phyloP scores from a whole-genome alignment of 2,113 vertebrate species.

The Argyrosomus japonicus region DNA sequence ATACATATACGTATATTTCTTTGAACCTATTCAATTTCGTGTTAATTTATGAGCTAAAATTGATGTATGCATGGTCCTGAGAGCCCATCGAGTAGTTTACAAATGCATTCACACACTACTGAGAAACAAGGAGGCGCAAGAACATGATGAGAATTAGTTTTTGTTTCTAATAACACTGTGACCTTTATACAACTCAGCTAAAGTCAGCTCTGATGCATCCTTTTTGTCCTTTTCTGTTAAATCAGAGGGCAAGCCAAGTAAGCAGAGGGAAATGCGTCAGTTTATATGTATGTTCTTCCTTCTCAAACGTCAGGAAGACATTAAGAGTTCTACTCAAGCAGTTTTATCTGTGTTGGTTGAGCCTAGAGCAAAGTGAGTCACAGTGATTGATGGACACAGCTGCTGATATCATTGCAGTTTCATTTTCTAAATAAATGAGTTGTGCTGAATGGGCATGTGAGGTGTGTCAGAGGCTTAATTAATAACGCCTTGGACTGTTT shows the following conservation, averaged over 20 bases:
- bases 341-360: not conserved
- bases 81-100: not conserved
- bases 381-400: not conserved
- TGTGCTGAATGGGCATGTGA: not conserved
- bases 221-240: not conserved
- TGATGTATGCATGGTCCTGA: not conserved
- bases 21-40: not conserved
- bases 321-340: conserved; percentile 5
- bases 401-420: not conserved
- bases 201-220: conserved; percentile 18
- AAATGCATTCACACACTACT: not conserved
- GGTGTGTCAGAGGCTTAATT: not conserved
- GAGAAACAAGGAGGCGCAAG: not conserved
- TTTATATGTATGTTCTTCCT: not conserved
- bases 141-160: not conserved
- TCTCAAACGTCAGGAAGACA: conserved; percentile 3
- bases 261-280: conserved; percentile 18
- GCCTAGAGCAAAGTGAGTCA: conserved; percentile 9
- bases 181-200: conserved; percentile 8
- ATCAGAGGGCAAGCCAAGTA: not conserved
- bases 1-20: not conserved
- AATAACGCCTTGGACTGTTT: not conserved
- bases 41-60: not conserved
- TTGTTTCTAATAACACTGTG: not conserved
- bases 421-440: not conserved